Percentiles rank a stretch among this genome's conserved stretches.
phyloP scores from a whole-genome alignment of 2,113 vertebrate species.

The Nibea albiflora region DNA sequence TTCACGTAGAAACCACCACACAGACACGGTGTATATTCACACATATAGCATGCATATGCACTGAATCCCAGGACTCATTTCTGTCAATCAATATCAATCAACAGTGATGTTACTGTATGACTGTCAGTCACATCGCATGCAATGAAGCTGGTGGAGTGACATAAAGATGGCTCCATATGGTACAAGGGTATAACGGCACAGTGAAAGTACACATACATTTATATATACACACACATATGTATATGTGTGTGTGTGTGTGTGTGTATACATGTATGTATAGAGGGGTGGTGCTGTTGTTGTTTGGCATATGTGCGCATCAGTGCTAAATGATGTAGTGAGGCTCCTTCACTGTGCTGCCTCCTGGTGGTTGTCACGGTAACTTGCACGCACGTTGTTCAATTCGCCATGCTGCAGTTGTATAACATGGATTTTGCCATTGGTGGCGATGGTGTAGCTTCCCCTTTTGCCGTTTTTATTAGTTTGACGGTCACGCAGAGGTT shows the following conservation, averaged over 20 bases:
- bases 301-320: background rate
- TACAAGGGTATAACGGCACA: slow-evolving; percentile 4
- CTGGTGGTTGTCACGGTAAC: slow-evolving; percentile 55
- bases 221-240: no score
- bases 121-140: background rate
- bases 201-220: background rate
- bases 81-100: slow-evolving; percentile 8
- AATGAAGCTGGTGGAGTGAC: background rate
- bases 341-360: slow-evolving; percentile 52
- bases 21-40: background rate
- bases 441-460: background rate
- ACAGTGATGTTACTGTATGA: background rate
- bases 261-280: background rate
- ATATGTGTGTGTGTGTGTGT: background rate
- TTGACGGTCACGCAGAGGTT: background rate
- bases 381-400: slow-evolving; percentile 27
- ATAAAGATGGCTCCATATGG: slow-evolving; percentile 23
- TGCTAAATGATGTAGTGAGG: background rate
- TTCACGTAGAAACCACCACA: background rate
- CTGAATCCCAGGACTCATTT: slow-evolving; percentile 2
- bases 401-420: slow-evolving; percentile 21
- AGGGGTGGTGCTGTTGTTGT: background rate
- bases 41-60: background rate
- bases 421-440: background rate
- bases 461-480: background rate